phyloP scores from a whole-genome alignment of 2,113 vertebrate species.

The Tenrec ecaudatus region DNA sequence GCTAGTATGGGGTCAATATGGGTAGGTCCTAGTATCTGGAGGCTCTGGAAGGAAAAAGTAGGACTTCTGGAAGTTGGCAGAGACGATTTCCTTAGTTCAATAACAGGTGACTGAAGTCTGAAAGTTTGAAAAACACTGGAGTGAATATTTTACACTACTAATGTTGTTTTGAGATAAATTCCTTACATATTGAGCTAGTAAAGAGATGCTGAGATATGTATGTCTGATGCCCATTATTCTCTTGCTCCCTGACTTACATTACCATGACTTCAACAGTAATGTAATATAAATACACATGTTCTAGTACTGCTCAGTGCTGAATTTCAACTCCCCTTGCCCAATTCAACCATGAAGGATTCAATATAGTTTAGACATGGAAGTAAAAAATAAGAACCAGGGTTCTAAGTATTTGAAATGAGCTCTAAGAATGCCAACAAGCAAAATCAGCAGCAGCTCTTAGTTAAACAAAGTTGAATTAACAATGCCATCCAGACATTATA shows the following conservation, averaged over 20 bases:
- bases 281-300: conserved; percentile 27
- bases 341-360: not conserved
- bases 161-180: conserved; percentile 45
- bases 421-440: not conserved
- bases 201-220: conserved; percentile 24
- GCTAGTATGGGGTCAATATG: not conserved
- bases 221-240: conserved; percentile 25
- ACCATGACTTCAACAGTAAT: not conserved
- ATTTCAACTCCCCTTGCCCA: not conserved
- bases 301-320: not conserved
- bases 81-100: conserved; percentile 33
- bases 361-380: not conserved
- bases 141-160: conserved; percentile 9
- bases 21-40: not conserved
- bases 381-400: not conserved
- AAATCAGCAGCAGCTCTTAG: conserved; percentile 33
- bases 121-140: not conserved
- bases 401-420: conserved; percentile 22
- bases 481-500: not conserved
- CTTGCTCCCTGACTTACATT: conserved; percentile 29
- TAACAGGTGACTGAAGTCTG: not conserved
- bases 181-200: conserved; percentile 25
- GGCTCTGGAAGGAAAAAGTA: conserved; percentile 41
- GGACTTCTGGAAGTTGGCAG: conserved; percentile 3
- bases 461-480: conserved; percentile 45